phyloP scores from a whole-genome alignment of 2,888 invertebrate genomes.

The Alviniconcha strummeri region DNA sequence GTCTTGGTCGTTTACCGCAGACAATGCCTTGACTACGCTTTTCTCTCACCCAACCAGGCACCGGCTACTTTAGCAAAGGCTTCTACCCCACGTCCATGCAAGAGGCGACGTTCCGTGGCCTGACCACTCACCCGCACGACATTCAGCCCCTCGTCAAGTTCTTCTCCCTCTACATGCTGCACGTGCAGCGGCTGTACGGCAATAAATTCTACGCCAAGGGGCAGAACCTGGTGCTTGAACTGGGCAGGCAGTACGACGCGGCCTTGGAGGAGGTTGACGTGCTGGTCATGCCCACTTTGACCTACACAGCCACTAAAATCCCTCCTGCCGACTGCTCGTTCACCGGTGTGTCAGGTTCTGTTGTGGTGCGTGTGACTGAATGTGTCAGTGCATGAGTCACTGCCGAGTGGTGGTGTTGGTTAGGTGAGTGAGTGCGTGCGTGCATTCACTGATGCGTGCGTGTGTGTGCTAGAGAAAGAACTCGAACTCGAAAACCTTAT shows the following conservation, averaged over 20 bases:
- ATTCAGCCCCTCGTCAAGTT: constrained; percentile 44
- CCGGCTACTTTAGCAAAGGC: constrained; percentile 47
- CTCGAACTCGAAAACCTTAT: no score
- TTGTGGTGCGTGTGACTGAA: neutral
- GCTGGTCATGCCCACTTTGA: constrained; percentile 60
- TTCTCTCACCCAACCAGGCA: constrained; percentile 35
- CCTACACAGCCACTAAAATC: constrained; percentile 43
- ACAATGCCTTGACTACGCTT: no score
- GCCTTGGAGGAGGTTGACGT: constrained; percentile 55
- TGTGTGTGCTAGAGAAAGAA: no score
- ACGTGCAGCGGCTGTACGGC: constrained; percentile 47
- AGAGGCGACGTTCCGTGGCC: constrained; percentile 42
- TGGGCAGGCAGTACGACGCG: constrained; percentile 51
- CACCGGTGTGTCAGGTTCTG: constrained; percentile 33
- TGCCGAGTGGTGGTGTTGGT: neutral
- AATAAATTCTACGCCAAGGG: constrained; percentile 53
- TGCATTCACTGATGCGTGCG: constrained; percentile 5
- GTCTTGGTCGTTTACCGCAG: no score
- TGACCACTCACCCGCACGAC: constrained; percentile 41
- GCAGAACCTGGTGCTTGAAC: constrained; percentile 44
- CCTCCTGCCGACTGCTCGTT: constrained; percentile 30
- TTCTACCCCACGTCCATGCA: constrained; percentile 44
- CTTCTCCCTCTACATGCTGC: constrained; percentile 41
- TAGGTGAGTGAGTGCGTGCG: constrained; percentile 8
- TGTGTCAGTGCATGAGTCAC: neutral